Evolutionary conservation across 2,888 invertebrate species (phyloP), one percentile per base, ranked within the genome.

Genomic region (Hesperia comma): DNA sequence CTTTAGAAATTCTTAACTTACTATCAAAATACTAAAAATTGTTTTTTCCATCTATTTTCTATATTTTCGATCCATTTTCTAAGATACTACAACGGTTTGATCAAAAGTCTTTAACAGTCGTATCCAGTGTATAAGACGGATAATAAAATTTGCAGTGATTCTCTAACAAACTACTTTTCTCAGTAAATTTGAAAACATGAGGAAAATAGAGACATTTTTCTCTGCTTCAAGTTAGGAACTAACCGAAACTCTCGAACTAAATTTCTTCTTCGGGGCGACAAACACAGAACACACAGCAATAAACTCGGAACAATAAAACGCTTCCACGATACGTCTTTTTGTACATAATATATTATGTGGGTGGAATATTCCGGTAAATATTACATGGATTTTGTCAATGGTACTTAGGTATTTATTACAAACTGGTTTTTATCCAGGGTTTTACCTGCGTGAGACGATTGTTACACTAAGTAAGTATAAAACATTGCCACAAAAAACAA

Each of bases 161-260:
- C 58, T 43, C 15, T 37, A 46, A 46, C 53, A 66, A 46, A 53
- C 66, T 60, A 51, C 46, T 66, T 61, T 60, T 15, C 19, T 55
- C 14, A 21, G 21, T 53, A 58, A 54, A 53, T 60, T 60, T 49
- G 49, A 49, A 60, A 60, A 60, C 60, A 61, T 66, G 60, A 54
- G 37, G 54, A 60, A 66, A 61, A 66, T 66, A 61, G 33, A 66
- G 60, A 66, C 54, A 66, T 61, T 60, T 54, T 61, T 46, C 66
- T 61, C 60, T 41, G 17, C 53, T 54, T 61, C 60, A 54, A 66
- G 66, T 66, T 61, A 15, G 60, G 54, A 66, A 66, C 66, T 66
- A 66, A 66, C 66, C 66, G 54, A 55, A 66, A 66, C 66, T 61
- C 66, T 66, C 60, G 60, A 66, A 66, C 60, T 66, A 66, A 66